Base-by-base conservation (phyloP, 2,797 vertebrate species). In the Philypnodon macrostomus region DNA sequence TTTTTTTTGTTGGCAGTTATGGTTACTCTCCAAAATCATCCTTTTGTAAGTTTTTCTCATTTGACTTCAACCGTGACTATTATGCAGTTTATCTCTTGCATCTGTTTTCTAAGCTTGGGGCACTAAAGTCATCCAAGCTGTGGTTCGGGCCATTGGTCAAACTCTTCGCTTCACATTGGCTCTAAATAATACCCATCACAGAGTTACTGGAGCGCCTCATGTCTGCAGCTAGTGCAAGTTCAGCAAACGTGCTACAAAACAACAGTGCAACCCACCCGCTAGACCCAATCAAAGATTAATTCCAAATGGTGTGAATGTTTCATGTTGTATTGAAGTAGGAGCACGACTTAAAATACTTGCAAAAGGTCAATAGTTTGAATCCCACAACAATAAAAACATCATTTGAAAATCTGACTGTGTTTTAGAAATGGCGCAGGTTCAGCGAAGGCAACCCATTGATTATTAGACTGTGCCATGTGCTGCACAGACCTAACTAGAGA, bases 81-180 rank as follows among this genome's bases (percentile, higher is more conserved):
- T 36, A 10, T 8, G 13, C 16, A 1, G 4, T 15, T 35, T 35
- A 4, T 33, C 14, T 14, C 7, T 33, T 33, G n/a, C 15, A 27
- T 41, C 23, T 21, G 4, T 21, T 29, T 29, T 29, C 9, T 16
- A 7, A 2, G 39, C 23, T 41, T 5, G 23, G 14, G 23, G 13
- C 21, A 14, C 14, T 33, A 2, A 33, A 14, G 32, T 15, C 39
- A 41, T 14, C 23, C 39, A 27, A 15, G 39, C 39, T 1, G 23
- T 9, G 37, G 18, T 39, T 23, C 11, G 18, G 21, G 38, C 38
- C 38, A 41, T 26, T 27, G 39, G 39, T 41, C 39, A 41, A 27
- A 41, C 23, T 14, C 13, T 8, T 9, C 27, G 6, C n/a, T 23
- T 41, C 38, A 26, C 13, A 10, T 26, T 14, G 4, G 5, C 9